Evolutionary conservation across 2,797 vertebrate genomes (phyloP), one percentile per base, ranked within the genome.

Genomic region (Coendou prehensilis): DNA sequence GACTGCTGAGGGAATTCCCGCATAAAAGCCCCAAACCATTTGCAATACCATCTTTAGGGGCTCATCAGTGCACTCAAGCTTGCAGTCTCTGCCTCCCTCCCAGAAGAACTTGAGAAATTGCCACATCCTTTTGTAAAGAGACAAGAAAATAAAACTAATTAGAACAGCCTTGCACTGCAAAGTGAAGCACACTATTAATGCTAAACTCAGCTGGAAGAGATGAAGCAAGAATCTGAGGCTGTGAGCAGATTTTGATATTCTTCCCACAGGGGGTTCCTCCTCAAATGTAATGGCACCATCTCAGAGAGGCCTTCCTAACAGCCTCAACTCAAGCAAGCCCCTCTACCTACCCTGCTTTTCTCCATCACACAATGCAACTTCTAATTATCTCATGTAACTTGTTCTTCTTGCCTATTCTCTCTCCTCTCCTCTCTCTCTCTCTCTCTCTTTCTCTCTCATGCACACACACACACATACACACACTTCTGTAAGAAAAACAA

Each of bases 141-240:
- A 94, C 82, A 95, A 96, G 88, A 93, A 97, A 96, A 88, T 75
- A 95, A 96, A 97, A 57, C 81, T 94, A 92, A 96, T 93, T 94
- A 78, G 81, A 86, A 97, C 91, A 93, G 52, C 6, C 23, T 86
- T 33, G 37, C 67, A 37, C 26, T 78, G 87, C 71, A 56, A 71
- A 33, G 28, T n/a, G 28, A 93, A 93, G n/a, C 41, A 79, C 63
- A 79, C 57, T 83, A 87, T 41, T 57, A 81, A 75, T 64, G 22
- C 59, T 79, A 71, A 89, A 83, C 76, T n/a, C 63, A 56, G 54
- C 56, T 9, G 10, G 83, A 95, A 89, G 54, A 23, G 61, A 71
- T 10, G 37, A 88, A 59, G 37, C 56, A 75, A n/a, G 64, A 71
- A 47, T 26, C n/a, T 4, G 22, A 20, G 57, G 26, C 33, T 57